These are phyloP conservation scores for Diabrotica balteata DNA, from an alignment of 2,888 invertebrate species.

Conservation along the genomic window DNA sequence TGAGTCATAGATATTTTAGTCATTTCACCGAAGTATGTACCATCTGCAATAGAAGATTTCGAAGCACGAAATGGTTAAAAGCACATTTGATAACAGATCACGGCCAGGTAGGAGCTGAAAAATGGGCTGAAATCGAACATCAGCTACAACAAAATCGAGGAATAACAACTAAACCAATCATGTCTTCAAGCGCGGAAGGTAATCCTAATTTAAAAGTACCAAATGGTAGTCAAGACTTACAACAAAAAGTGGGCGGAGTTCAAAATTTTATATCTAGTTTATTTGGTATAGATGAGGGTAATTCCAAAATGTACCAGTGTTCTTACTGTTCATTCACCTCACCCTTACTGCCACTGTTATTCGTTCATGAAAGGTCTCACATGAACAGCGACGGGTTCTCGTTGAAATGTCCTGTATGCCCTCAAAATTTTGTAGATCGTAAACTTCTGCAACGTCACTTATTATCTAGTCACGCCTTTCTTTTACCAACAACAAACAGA, in stretches of 20 bases:
- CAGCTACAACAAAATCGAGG: conserved; percentile 56
- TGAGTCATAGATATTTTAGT: conserved; percentile 70
- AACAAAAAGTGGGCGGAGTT: conserved; percentile 56
- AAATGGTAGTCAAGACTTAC: conserved; percentile 58
- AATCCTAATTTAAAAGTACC: conserved; percentile 68
- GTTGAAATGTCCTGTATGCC: conserved; percentile 68
- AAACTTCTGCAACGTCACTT: conserved; percentile 70
- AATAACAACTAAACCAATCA: conserved; percentile 31
- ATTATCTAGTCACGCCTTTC: conserved; percentile 66
- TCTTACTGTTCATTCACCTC: conserved; percentile 90
- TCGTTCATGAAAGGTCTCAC: conserved; percentile 91
- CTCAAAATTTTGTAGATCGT: conserved; percentile 65
- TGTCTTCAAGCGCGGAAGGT: conserved; percentile 49
- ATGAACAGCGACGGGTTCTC: conserved; percentile 51
- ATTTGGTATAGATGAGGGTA: conserved; percentile 63
- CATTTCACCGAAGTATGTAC: conserved; percentile 81
- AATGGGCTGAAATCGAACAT: conserved; percentile 68
- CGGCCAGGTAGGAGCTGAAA: conserved; percentile 71
- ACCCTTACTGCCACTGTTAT: conserved; percentile 86
- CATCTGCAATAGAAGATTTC: conserved; percentile 85
- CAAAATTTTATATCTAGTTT: conserved; percentile 64
- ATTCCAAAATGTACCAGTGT: conserved; percentile 83
- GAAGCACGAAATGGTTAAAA: conserved; percentile 87
- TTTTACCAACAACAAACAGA: conserved; percentile 57
- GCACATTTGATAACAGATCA: conserved; percentile 88